Base-by-base conservation (phyloP, 2,797 vertebrate species). In the Naso thynnoides region DNA sequence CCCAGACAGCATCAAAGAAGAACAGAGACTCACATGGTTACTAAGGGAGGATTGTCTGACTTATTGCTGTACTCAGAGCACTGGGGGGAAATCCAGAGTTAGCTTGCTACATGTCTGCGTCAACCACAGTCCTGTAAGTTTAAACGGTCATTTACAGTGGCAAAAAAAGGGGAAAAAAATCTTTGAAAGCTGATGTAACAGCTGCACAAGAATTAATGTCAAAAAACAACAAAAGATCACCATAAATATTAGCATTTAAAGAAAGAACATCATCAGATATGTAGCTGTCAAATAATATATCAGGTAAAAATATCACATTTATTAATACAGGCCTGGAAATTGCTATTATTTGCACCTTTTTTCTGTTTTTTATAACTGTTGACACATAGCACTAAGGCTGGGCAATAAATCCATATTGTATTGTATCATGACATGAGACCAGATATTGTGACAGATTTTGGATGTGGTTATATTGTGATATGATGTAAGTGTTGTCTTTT, bases 1-100 rank as follows among this genome's bases (percentile, higher is more conserved):
- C 76, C 65, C 76, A 78, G 70, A 78, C 80, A 79, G 48, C 77
- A 76, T 80, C 79, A 85, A 82, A 80, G 76, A 56, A 66, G 42
- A 78, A 70, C 33, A 54, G 27, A 84, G 55, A 70, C 1, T 69
- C 36, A 42, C 27, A 9, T 63, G 33, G 54, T 79, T 58, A 44
- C 33, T 31, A 19, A 81, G 60, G 65, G 64, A 83, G 70, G 66
- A 82, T 3, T 38, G 38, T 62, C 29, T 83, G 78, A 84, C 66
- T 77, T 75, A 76, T 73, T 54, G 18, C 64, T 72, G 49, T 29
- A 61, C 18, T 81, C 61, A 27, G 23, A 55, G 24, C 19, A 45
- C 2, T 49, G 6, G 44, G 78, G 64, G 83, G 76, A 79, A 79
- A 73, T 76, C 82, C 85, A 88, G 58, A 78, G 31, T 81, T 75